These are phyloP conservation scores for Girardinichthys multiradiatus DNA, from an alignment of 2,113 vertebrate genomes.

Conservation along the genomic window DNA sequence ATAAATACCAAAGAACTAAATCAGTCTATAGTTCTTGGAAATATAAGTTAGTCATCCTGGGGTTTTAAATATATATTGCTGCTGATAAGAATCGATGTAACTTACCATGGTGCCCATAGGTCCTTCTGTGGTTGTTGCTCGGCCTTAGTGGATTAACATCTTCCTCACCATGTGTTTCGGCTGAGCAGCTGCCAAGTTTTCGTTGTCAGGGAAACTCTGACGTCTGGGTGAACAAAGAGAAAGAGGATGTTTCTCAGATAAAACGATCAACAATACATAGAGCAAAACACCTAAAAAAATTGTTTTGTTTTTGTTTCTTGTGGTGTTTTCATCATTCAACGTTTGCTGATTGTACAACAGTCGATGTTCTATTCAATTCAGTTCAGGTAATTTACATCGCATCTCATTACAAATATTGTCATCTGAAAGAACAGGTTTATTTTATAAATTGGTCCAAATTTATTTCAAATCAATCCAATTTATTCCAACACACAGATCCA, in stretches of 20 bases:
- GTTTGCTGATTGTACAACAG: too few species aligned
- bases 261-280: neutral
- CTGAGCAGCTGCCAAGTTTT: slow-evolving; percentile 34
- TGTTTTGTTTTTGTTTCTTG: neutral
- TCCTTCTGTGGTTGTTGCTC: slow-evolving; percentile 22
- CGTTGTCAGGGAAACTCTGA: slow-evolving; percentile 50
- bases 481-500: neutral
- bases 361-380: too few species aligned
- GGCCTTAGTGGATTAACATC: slow-evolving; percentile 65
- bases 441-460: neutral
- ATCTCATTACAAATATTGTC: too few species aligned
- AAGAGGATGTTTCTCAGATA: too few species aligned
- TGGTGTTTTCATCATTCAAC: neutral
- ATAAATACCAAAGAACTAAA: neutral
- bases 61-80: neutral
- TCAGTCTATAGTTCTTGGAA: neutral
- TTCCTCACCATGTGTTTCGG: slow-evolving; percentile 12
- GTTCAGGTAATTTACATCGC: too few species aligned
- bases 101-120: slow-evolving; percentile 72
- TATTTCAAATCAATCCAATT: neutral
- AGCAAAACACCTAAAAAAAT: neutral
- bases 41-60: neutral
- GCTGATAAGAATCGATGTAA: slow-evolving; percentile 12
- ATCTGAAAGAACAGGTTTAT: neutral
- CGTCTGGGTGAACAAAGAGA: slow-evolving; percentile 56